These are phyloP conservation scores for Thymelicus lineola DNA, from an alignment of 2,888 invertebrate species.

Conservation along the genomic window DNA sequence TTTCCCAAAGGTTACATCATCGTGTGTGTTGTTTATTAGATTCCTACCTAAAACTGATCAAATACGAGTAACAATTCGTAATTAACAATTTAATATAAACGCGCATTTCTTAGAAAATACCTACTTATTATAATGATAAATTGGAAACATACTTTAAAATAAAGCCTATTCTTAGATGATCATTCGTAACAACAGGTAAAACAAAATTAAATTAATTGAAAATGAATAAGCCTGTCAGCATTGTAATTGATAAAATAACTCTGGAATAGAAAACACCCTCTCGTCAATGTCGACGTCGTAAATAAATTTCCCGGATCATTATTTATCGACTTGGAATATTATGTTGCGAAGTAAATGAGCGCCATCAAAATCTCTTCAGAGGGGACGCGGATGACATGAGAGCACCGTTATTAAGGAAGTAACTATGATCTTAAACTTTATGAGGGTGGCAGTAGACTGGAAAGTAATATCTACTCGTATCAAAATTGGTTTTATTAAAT, in stretches of 20 bases:
- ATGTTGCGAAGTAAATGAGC: constrained; percentile 67
- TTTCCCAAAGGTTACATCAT: no score
- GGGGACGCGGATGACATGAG: constrained; percentile 42
- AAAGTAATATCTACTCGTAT: no score
- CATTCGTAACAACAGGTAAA: not conserved
- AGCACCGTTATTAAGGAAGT: not conserved
- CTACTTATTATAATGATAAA: no score
- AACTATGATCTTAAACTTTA: not conserved
- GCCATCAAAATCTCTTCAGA: constrained; percentile 64
- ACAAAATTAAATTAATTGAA: not conserved
- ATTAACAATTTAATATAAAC: no score
- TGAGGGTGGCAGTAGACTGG: not conserved
- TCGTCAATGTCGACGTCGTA: constrained; percentile 43
- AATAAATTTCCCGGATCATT: constrained; percentile 73
- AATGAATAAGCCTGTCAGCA: not conserved
- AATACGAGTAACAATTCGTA: no score
- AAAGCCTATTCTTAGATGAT: no score
- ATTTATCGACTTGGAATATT: constrained; percentile 70
- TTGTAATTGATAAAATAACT: constrained; percentile 11
- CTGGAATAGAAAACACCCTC: constrained; percentile 21
- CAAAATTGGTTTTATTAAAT: no score
- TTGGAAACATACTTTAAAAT: no score
- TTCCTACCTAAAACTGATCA: no score
- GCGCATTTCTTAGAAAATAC: no score
- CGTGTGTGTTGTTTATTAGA: no score